Conservation (phyloP, 2,113 vertebrate species). For the Rhinopomastus cyanomelas region DNA sequence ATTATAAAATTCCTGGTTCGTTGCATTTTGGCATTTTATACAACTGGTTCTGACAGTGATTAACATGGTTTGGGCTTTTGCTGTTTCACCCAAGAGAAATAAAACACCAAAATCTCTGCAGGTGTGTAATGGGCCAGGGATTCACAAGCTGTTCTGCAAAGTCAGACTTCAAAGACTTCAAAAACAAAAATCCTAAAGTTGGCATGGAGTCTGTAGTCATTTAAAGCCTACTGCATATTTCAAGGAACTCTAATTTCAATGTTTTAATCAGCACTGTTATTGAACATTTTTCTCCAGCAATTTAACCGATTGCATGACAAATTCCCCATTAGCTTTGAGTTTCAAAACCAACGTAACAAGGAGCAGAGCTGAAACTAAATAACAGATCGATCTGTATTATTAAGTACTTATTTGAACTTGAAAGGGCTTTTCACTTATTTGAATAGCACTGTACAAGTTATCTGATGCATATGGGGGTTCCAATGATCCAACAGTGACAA, state of each 20-base stretch:
- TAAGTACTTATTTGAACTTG: constrained; percentile 54
- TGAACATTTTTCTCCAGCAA: constrained; percentile 11
- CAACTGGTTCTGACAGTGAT: constrained; percentile 88
- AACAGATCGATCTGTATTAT: constrained; percentile 30
- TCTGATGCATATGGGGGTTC: constrained; percentile 48
- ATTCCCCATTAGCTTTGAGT: neutral
- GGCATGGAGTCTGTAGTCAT: constrained; percentile 64
- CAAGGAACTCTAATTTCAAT: constrained; percentile 56
- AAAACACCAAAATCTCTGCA: constrained; percentile 82
- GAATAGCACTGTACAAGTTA: constrained; percentile 46
- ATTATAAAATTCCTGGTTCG: constrained; percentile 78
- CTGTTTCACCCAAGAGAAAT: constrained; percentile 83
- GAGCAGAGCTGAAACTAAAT: neutral
- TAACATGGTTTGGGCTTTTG: constrained; percentile 81
- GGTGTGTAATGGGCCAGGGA: constrained; percentile 87
- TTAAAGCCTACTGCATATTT: constrained; percentile 69
- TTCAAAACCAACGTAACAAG: neutral
- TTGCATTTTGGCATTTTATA: constrained; percentile 83
- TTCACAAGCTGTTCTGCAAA: constrained; percentile 87
- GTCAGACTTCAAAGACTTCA: constrained; percentile 81
- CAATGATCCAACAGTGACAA: constrained; percentile 66
- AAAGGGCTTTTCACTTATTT: constrained; percentile 66
- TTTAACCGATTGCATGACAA: constrained; percentile 44
- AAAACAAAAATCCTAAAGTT: constrained; percentile 72
- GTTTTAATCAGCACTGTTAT: constrained; percentile 55